phyloP scores from a whole-genome alignment of 2,797 vertebrate species.

The Bryconaethiops microstoma region DNA sequence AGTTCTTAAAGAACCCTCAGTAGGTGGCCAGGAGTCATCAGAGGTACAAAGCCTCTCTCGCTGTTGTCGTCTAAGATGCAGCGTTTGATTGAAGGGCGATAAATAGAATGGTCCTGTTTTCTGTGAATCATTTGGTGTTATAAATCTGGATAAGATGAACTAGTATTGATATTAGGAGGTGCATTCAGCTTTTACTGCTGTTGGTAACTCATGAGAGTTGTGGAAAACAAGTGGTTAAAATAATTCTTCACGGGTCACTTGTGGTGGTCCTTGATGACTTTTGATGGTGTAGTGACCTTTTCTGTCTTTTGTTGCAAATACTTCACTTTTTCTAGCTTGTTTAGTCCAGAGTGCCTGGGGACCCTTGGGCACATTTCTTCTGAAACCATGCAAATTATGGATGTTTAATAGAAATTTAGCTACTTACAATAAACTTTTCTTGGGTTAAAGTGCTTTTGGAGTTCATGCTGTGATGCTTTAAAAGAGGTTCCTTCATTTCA shows the following conservation, averaged over 20 bases:
- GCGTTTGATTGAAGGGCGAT: not conserved
- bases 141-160: not conserved
- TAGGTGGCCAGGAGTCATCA: constrained; percentile 43
- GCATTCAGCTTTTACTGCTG: not conserved
- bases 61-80: not conserved
- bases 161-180: not conserved
- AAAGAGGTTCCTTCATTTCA: not conserved
- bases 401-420: not conserved
- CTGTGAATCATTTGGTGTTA: not conserved
- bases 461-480: not conserved
- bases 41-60: constrained; percentile 38
- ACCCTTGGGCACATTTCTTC: not conserved
- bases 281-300: not conserved
- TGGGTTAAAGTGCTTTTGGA: not conserved
- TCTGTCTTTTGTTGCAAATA: not conserved
- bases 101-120: not conserved
- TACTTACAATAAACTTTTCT: constrained; percentile 4
- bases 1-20: constrained; percentile 64
- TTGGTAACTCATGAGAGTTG: not conserved
- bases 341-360: not conserved
- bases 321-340: not conserved
- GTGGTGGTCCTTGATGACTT: not conserved
- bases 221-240: too few species aligned
- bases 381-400: not conserved
- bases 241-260: too few species aligned